phyloP scores from a whole-genome alignment of 1,140 invertebrate species.

The Psix sp. region DNA sequence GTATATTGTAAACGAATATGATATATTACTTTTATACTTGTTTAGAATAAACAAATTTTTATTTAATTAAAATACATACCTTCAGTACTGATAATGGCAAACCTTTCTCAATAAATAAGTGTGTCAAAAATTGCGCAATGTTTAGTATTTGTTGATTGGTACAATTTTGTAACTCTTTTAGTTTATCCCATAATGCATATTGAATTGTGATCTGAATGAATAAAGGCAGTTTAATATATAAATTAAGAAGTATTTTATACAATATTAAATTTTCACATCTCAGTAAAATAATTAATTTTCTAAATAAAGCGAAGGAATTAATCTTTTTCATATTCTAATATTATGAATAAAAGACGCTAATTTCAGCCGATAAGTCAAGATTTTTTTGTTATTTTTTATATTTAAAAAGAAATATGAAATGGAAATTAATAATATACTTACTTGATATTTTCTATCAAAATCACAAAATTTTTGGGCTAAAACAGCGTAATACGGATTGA shows the following conservation, averaged over 20 bases:
- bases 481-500: constrained; percentile 93
- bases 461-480: constrained; percentile 90
- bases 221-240: no score
- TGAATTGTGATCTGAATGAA: constrained; percentile 87
- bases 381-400: constrained; percentile 7
- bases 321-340: no score
- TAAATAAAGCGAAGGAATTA: no score
- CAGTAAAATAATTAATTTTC: constrained; percentile 5
- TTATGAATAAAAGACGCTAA: no score
- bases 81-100: constrained; percentile 91
- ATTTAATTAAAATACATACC: constrained; percentile 74
- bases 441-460: constrained; percentile 89
- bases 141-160: constrained; percentile 83
- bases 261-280: no score
- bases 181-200: constrained; percentile 93
- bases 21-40: no score
- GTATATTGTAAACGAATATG: no score
- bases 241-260: no score
- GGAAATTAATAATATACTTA: constrained; percentile 67
- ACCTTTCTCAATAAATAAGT: constrained; percentile 88
- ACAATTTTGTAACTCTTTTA: constrained; percentile 86
- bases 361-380: no score
- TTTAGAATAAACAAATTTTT: no score
- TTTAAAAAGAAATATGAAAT: constrained; percentile 13
- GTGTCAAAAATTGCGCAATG: constrained; percentile 86